Percentiles rank a stretch among this genome's conserved stretches.
phyloP scores from a whole-genome alignment of 2,797 vertebrate genomes.

The Peromyscus melanophrys region DNA sequence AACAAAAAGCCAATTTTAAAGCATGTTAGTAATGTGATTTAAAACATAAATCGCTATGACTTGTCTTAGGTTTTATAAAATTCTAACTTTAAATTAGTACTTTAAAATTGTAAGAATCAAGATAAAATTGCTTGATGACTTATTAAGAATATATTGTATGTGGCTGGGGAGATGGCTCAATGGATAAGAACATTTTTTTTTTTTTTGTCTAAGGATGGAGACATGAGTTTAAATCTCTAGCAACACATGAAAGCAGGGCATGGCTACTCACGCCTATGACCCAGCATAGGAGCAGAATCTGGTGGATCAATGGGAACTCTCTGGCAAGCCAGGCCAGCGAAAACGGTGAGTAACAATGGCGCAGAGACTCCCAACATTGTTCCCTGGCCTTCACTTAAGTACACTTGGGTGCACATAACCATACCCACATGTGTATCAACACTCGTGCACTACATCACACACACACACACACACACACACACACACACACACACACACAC shows the following conservation, averaged over 20 bases:
- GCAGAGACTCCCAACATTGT: not conserved
- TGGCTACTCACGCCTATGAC: not conserved
- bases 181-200: not conserved
- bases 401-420: not conserved
- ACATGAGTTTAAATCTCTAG: not conserved
- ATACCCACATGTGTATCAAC: not conserved
- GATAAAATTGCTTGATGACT: constrained; percentile 32
- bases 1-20: constrained; percentile 18
- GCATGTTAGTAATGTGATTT: not conserved
- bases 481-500: not conserved
- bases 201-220: not conserved
- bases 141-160: not conserved
- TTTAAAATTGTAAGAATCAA: constrained; percentile 63
- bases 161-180: not conserved
- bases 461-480: not conserved
- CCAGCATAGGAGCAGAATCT: not conserved
- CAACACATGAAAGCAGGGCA: not conserved
- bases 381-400: not conserved
- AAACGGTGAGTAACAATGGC: not conserved
- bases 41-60: not conserved
- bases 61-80: constrained; percentile 55
- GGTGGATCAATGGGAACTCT: fast-evolving
- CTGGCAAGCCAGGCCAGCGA: not conserved
- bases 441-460: not conserved
- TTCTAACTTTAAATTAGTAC: constrained; percentile 61